These are phyloP conservation scores for Oxyura jamaicensis DNA, from an alignment of 2,113 vertebrate species.

Conservation along the genomic window DNA sequence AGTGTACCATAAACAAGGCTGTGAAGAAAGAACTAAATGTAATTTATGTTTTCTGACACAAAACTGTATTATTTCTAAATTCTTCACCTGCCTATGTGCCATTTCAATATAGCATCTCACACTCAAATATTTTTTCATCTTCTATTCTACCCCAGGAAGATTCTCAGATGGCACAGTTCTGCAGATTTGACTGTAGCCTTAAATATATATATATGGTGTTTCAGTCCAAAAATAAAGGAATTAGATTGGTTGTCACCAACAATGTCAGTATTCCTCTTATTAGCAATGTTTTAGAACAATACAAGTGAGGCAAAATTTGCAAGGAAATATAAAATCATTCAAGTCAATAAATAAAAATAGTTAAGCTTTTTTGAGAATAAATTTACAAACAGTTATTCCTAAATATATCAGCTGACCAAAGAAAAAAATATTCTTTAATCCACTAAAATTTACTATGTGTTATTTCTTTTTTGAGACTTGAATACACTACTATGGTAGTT, in stretches of 20 bases:
- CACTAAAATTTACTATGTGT: neutral
- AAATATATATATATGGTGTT: neutral
- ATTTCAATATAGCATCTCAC: neutral
- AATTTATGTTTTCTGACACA: neutral
- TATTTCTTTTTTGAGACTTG: neutral
- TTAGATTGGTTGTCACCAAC: neutral
- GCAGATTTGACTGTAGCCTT: neutral
- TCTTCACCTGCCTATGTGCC: neutral
- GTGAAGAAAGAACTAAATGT: constrained; percentile 2
- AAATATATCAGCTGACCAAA: neutral
- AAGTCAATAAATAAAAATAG: neutral
- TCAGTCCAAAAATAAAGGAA: neutral
- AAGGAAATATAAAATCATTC: neutral
- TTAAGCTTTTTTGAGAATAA: neutral
- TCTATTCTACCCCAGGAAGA: neutral
- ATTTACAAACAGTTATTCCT: neutral
- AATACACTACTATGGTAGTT: neutral
- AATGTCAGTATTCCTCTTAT: neutral
- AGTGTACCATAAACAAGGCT: constrained; percentile 62
- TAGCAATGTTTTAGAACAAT: neutral
- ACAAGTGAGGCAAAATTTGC: neutral
- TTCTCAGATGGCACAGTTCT: neutral
- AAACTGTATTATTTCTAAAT: neutral
- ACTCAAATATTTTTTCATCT: neutral
- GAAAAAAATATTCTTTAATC: neutral